These are phyloP conservation scores for Stichodactyla helianthus DNA, from an alignment of 64 coral and sea anemone genomes.

Conservation along the genomic window DNA sequence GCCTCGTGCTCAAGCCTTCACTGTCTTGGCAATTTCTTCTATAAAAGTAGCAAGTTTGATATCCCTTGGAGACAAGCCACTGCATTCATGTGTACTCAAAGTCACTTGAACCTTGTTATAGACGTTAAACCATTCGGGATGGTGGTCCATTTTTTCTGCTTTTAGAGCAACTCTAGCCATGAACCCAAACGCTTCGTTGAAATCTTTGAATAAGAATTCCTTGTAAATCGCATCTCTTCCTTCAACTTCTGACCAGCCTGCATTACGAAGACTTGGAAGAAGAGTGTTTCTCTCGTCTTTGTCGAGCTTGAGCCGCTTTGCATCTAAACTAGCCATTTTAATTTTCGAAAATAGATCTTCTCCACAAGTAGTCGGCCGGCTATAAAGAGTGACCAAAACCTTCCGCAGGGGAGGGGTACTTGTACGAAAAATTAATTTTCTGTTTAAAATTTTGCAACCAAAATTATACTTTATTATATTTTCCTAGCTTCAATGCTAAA, in stretches of 20 bases:
- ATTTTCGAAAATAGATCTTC: not conserved
- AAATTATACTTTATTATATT: not conserved
- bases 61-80: slow-evolving; percentile 83
- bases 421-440: not conserved
- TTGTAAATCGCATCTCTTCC: slow-evolving; percentile 93
- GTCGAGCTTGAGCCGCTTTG: slow-evolving; percentile 77
- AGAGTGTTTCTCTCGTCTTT: slow-evolving; percentile 67
- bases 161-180: slow-evolving; percentile 90
- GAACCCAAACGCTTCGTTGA: slow-evolving; percentile 94
- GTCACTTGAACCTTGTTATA: slow-evolving; percentile 99
- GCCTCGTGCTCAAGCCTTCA: slow-evolving; percentile 12
- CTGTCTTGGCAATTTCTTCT: slow-evolving; percentile 59
- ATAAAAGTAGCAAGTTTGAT: slow-evolving; percentile 87
- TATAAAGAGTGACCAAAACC: not conserved
- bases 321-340: slow-evolving; percentile 13
- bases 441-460: too few species aligned
- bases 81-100: slow-evolving; percentile 86
- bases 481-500: too few species aligned
- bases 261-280: slow-evolving; percentile 50
- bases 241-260: slow-evolving; percentile 79
- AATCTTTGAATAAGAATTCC: slow-evolving; percentile 95
- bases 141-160: slow-evolving; percentile 99
- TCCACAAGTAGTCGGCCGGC: not conserved
- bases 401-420: not conserved
- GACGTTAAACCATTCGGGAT: slow-evolving; percentile 99